Evolutionary conservation across 2,888 invertebrate genomes (phyloP).

Genomic region (Amblyjoppa fuscipennis): DNA sequence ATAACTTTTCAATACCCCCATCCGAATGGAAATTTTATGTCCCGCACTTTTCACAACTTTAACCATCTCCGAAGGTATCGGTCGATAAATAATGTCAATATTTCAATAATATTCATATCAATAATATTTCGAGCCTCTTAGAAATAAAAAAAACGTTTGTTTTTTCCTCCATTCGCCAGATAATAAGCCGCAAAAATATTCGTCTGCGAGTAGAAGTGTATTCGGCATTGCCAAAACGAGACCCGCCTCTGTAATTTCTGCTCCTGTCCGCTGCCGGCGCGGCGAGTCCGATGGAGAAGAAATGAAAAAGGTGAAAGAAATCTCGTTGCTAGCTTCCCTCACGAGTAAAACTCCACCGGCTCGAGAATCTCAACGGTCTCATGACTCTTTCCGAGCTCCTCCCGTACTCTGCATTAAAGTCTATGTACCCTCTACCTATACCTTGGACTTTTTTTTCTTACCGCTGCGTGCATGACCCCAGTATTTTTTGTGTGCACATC

Average conservation of each 20-base stretch:
- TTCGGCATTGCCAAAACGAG: conserved; percentile 12
- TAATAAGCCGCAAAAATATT: conserved; percentile 14
- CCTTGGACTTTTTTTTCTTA: conserved; percentile 8
- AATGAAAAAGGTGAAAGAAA: conserved; percentile 21
- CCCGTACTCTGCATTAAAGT: conserved; percentile 13
- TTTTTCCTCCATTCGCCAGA: conserved; percentile 34
- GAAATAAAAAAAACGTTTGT: background rate
- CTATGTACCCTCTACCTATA: conserved; percentile 3
- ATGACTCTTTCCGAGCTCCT: conserved; percentile 4
- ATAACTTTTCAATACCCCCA: background rate
- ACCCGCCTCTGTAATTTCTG: background rate
- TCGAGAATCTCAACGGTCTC: conserved; percentile 14
- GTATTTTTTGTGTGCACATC: conserved; percentile 37
- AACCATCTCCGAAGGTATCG: background rate
- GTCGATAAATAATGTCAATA: background rate
- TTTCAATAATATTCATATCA: background rate
- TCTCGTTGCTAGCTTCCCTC: background rate
- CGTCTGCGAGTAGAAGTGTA: background rate
- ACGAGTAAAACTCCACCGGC: conserved; percentile 8
- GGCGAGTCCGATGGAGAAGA: conserved; percentile 9
- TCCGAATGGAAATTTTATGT: background rate
- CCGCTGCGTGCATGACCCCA: background rate
- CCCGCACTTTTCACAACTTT: background rate
- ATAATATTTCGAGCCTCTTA: background rate
- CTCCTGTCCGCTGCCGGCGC: conserved; percentile 1